Percentiles rank a stretch among this genome's conserved stretches.
Evolutionary conservation across 2,797 vertebrate genomes (phyloP).

Genomic region (Lepilemur ruficaudatus): DNA sequence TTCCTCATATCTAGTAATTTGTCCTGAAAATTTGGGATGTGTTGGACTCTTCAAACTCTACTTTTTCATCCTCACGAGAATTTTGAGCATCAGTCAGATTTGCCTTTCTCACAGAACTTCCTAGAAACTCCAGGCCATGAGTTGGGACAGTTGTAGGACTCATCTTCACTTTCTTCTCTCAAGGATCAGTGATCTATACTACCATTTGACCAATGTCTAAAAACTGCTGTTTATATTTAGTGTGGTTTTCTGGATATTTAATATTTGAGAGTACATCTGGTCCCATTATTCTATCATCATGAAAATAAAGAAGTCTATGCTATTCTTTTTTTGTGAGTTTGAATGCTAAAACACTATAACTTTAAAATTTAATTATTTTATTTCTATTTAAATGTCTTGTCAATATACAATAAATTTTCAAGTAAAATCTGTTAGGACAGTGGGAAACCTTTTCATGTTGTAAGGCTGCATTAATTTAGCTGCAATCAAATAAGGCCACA

Average conservation of each 20-base stretch:
- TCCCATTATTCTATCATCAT: background rate
- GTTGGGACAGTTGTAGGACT: background rate
- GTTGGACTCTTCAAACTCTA: background rate
- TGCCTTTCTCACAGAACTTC: background rate
- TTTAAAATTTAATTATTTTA: background rate
- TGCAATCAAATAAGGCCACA: too few species aligned
- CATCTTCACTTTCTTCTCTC: background rate
- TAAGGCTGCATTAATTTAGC: too few species aligned
- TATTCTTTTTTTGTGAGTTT: background rate
- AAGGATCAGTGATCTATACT: background rate
- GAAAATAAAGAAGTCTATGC: background rate
- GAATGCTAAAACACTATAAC: background rate
- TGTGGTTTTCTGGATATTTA: background rate
- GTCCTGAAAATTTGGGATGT: background rate
- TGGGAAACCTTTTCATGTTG: too few species aligned
- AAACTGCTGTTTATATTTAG: background rate
- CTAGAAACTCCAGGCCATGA: background rate
- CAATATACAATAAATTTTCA: background rate
- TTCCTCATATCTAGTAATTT: background rate
- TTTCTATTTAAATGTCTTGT: background rate
- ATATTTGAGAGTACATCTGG: background rate
- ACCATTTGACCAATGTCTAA: background rate
- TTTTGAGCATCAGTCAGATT: background rate
- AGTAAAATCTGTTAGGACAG: background rate
- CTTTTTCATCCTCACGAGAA: background rate